phyloP scores from a whole-genome alignment of 2,888 invertebrate species.

The Eristalis arbustorum region DNA sequence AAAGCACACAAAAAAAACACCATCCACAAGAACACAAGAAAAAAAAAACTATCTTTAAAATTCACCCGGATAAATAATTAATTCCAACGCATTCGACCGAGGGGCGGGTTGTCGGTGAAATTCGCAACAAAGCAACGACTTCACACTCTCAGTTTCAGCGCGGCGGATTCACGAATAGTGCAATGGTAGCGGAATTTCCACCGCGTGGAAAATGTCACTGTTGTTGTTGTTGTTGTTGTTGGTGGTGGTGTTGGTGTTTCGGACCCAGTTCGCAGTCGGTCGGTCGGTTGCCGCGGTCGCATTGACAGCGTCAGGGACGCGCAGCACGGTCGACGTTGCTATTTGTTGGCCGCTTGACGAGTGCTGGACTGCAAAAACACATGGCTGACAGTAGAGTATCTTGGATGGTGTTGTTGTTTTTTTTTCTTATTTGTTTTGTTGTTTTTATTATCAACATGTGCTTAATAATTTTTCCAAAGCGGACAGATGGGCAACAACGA shows the following conservation, averaged over 20 bases:
- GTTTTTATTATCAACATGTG: not conserved
- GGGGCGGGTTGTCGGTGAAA: conserved; percentile 43
- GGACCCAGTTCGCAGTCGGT: not conserved
- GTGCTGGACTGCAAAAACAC: conserved; percentile 33
- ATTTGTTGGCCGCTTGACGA: conserved; percentile 5
- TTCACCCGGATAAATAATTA: conserved; percentile 67
- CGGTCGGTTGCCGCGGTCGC: not conserved
- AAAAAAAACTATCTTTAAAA: conserved; percentile 37
- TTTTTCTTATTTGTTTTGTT: not conserved
- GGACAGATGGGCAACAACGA: conserved; percentile 59
- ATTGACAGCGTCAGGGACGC: conserved; percentile 1
- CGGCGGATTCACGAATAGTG: conserved; percentile 59
- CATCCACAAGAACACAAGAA: no score
- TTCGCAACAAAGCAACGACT: conserved; percentile 50
- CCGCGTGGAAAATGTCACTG: conserved; percentile 44
- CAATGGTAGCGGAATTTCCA: conserved; percentile 56
- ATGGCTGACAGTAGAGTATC: conserved; percentile 25
- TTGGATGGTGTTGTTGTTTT: conserved; percentile 6
- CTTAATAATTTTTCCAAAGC: conserved; percentile 34
- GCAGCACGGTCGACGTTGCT: conserved; percentile 3
- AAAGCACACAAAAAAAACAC: conserved; percentile 17
- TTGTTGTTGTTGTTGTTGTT: conserved; percentile 10
- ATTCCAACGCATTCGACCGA: conserved; percentile 58
- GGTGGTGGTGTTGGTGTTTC: no score
- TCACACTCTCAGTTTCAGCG: conserved; percentile 53